Evolutionary conservation across 1,140 invertebrate species (phyloP).

Genomic region (Ips typographus): DNA sequence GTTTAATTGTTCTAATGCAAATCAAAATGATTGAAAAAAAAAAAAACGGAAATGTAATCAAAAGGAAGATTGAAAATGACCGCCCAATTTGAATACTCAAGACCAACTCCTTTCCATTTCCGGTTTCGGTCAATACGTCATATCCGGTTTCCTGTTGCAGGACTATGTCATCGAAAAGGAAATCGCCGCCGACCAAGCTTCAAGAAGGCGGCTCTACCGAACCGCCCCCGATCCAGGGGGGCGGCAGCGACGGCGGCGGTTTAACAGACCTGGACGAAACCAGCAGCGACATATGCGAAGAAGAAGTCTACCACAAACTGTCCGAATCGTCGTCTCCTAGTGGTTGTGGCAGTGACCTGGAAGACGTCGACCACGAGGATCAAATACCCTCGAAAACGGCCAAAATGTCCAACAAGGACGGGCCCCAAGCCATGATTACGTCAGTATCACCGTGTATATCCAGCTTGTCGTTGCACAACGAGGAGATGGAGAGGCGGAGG

Average conservation of each 20-base stretch:
- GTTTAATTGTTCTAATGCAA: too few relatives aligned
- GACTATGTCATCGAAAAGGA: slow-evolving; percentile 93
- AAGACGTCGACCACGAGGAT: slow-evolving; percentile 58
- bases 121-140: slow-evolving; percentile 28
- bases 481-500: slow-evolving; percentile 53
- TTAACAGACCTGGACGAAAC: slow-evolving; percentile 53
- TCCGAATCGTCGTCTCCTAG: slow-evolving; percentile 60
- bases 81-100: not conserved
- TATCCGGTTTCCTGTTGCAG: slow-evolving; percentile 57
- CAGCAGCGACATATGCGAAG: slow-evolving; percentile 52
- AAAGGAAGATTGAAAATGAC: slow-evolving; percentile 37
- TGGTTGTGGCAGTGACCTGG: slow-evolving; percentile 59
- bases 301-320: slow-evolving; percentile 61
- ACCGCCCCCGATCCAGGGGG: slow-evolving; percentile 52
- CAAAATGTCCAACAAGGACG: slow-evolving; percentile 25
- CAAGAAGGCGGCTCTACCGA: slow-evolving; percentile 69
- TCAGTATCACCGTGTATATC: slow-evolving; percentile 40
- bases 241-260: slow-evolving; percentile 51
- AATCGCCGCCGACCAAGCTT: slow-evolving; percentile 87
- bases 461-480: slow-evolving; percentile 56
- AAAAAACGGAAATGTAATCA: not conserved
- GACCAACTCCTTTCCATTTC: slow-evolving; percentile 25
- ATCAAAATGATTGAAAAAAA: too few relatives aligned
- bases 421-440: slow-evolving; percentile 32
- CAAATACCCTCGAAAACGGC: slow-evolving; percentile 52